Evolutionary conservation across 2,888 invertebrate species (phyloP), one percentile per base, ranked within the genome.

Genomic region (Lamellibrachia satsuma): DNA sequence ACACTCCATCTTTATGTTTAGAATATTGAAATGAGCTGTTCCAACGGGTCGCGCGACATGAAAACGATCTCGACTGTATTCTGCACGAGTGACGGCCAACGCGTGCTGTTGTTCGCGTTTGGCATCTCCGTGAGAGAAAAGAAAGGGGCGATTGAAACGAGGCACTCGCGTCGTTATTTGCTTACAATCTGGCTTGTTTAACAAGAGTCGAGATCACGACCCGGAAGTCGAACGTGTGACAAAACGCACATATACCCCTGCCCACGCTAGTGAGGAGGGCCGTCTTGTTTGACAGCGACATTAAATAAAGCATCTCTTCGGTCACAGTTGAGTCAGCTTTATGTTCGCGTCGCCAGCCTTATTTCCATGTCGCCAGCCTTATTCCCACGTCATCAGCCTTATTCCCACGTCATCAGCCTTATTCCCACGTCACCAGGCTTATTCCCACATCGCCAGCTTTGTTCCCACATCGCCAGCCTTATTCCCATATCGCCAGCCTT

Each of bases 21-120:
- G 75, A 75, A 75, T 75, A 75, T 75, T 75, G 75, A 75, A 75
- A 75, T 75, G 75, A 75, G 75, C n/a, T 75, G 39, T 75, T 75
- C 75, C 22, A n/a, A 75, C 55, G 55, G 8, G 55, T 7, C 55
- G 2, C 9, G 55, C 55, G 55, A 55, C 75, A 6, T 75, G 75
- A n/a, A n/a, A 75, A 75, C 22, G 22, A 11, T 75, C 75, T 75
- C 22, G 75, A 22, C 75, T 75, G 75, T 75, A 75, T 22, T 22
- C 75, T 15, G 22, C 75, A 75, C 75, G 75, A n/a, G 75, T n/a
- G 75, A 22, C 15, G 75, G 75, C 22, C 15, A 6, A 75, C 75
- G 75, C n/a, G 75, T 75, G 4, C 2, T 75, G 22, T n/a, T 75
- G 75, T n/a, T 75, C 75, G 22, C 75, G 75, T 75, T 6, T 22